Conservation (phyloP, 2,888 invertebrate species). For the Drosophila quinaria region DNA sequence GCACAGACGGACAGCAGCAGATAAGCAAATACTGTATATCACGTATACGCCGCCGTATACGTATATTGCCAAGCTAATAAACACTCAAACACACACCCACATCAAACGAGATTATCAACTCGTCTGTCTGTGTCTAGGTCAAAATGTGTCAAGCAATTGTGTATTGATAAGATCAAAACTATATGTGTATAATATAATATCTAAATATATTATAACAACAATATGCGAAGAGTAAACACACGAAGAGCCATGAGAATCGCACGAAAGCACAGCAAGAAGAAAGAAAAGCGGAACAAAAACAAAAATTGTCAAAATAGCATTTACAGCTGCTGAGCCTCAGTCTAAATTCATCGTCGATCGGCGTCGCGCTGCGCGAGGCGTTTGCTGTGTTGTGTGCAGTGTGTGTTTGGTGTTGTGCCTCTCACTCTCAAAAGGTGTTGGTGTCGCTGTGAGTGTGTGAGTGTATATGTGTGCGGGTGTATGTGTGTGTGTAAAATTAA, state of each 20-base stretch:
- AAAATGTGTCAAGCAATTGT: constrained; percentile 27
- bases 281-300: constrained; percentile 55
- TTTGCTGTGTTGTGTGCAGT: constrained; percentile 24
- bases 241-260: constrained; percentile 71
- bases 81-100: constrained; percentile 9
- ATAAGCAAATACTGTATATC: constrained; percentile 35
- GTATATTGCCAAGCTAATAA: constrained; percentile 42
- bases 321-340: constrained; percentile 76
- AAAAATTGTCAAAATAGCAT: constrained; percentile 74
- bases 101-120: constrained; percentile 16
- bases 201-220: constrained; percentile 23
- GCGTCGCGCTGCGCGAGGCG: constrained; percentile 55
- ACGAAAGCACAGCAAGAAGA: constrained; percentile 74
- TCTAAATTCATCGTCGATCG: constrained; percentile 77
- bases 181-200: constrained; percentile 2
- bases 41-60: constrained; percentile 48
- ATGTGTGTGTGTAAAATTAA: constrained; percentile 17
- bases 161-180: constrained; percentile 51
- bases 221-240: constrained; percentile 57
- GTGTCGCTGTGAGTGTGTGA: constrained; percentile 26
- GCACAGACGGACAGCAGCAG: constrained; percentile 2
- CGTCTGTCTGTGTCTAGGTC: not conserved
- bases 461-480: constrained; percentile 10
- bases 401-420: constrained; percentile 25
- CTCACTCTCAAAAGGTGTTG: constrained; percentile 8